A percentile compares a stretch with the other conserved stretches of the same genome.
Conservation (phyloP, 2,797 vertebrate species). For the Leptatherina wallacei region DNA sequence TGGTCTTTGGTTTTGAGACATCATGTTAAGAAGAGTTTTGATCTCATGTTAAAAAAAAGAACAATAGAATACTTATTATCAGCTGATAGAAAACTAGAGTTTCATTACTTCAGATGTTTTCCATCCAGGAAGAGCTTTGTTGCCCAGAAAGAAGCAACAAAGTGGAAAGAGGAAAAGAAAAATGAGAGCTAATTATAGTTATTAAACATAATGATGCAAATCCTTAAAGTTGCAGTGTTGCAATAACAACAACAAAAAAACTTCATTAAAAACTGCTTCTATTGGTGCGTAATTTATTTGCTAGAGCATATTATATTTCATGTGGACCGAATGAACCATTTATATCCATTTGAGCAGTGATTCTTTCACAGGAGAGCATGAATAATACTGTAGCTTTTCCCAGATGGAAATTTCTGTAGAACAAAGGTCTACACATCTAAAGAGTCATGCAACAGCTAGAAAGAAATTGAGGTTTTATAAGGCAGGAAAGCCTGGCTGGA, state of each 20-base stretch:
- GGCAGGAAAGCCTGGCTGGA: not conserved
- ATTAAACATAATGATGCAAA: not conserved
- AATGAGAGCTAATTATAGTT: conserved; percentile 6
- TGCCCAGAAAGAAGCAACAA: not conserved
- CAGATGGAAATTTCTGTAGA: not conserved
- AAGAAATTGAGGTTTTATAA: not conserved
- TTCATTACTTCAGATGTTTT: conserved; percentile 2
- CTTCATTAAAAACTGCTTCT: not conserved
- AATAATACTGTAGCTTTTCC: not conserved
- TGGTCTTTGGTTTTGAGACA: conserved; percentile 3
- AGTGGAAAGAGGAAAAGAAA: conserved; percentile 14
- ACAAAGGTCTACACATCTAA: not conserved
- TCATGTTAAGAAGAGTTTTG: not conserved
- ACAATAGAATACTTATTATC: conserved; percentile 6
- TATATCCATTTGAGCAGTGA: not conserved
- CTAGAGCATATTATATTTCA: not conserved
- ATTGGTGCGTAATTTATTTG: not conserved
- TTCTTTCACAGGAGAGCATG: not conserved
- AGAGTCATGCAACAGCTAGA: not conserved
- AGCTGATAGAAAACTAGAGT: conserved; percentile 8
- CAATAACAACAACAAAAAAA: not conserved
- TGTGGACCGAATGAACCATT: not conserved
- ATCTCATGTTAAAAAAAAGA: conserved; percentile 10
- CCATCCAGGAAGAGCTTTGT: conserved; percentile 18
- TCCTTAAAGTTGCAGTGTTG: not conserved